These are phyloP conservation scores for Drosophila auraria DNA, from an alignment of 1,140 invertebrate species.

Conservation along the genomic window DNA sequence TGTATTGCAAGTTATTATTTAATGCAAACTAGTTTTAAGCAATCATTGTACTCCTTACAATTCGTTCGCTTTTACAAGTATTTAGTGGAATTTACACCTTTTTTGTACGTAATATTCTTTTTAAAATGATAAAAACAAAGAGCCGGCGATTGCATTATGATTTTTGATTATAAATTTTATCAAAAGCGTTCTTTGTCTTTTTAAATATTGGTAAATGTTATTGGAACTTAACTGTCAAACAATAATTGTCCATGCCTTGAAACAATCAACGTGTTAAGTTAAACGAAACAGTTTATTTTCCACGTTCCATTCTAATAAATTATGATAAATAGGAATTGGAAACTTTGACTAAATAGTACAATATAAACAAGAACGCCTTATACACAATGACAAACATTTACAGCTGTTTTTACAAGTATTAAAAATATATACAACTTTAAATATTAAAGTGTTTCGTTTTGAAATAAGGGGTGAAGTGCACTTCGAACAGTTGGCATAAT, in stretches of 20 bases:
- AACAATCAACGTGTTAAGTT: neutral
- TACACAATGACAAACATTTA: neutral
- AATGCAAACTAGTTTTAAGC: constrained; percentile 37
- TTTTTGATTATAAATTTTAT: neutral
- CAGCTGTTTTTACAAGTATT: neutral
- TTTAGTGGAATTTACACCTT: constrained; percentile 36
- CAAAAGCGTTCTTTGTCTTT: too few relatives aligned
- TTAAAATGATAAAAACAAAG: constrained; percentile 5
- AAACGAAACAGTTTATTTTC: too few relatives aligned
- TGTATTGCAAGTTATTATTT: constrained; percentile 22
- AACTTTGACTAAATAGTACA: neutral
- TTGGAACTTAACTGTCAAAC: too few relatives aligned
- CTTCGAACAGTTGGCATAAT: too few relatives aligned
- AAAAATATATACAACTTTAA: neutral
- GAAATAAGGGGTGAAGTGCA: too few relatives aligned
- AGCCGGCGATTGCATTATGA: neutral
- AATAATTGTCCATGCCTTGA: neutral
- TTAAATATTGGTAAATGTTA: too few relatives aligned
- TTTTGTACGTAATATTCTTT: constrained; percentile 14
- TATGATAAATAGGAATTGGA: neutral
- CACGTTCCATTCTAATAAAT: neutral
- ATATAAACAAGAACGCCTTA: neutral
- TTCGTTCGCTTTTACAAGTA: constrained; percentile 15
- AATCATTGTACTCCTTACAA: constrained; percentile 19
- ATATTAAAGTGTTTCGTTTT: neutral